Evolutionary conservation across 1,140 invertebrate genomes (phyloP).

Genomic region (Steinernema feltiae): DNA sequence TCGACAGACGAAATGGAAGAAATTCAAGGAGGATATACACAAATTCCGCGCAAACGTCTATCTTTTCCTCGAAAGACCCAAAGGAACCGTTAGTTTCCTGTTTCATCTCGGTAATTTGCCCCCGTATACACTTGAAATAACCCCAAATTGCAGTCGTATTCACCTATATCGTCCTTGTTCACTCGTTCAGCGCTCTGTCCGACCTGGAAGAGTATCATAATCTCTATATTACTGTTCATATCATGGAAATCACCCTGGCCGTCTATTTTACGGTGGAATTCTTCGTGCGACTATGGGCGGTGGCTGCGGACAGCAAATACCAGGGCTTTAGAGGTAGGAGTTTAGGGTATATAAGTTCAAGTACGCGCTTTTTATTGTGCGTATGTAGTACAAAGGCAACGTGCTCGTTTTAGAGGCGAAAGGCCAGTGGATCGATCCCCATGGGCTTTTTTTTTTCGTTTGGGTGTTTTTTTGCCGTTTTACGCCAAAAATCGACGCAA

Average conservation of each 20-base stretch:
- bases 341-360: neutral
- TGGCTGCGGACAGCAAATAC: constrained; percentile 38
- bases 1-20: neutral
- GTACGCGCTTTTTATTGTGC: neutral
- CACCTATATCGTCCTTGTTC: constrained; percentile 24
- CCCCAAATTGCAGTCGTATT: constrained; percentile 21
- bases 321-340: constrained; percentile 29
- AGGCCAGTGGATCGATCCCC: too few species aligned
- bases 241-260: constrained; percentile 34
- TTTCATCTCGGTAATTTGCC: constrained; percentile 20
- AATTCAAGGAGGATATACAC: neutral
- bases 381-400: too few species aligned
- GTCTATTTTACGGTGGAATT: constrained; percentile 41
- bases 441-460: too few species aligned
- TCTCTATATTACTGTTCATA: neutral
- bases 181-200: constrained; percentile 16
- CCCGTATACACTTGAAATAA: neutral
- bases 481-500: too few species aligned
- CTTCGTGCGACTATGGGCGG: constrained; percentile 35
- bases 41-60: constrained; percentile 18
- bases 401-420: too few species aligned
- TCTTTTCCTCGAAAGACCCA: constrained; percentile 24
- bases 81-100: constrained; percentile 12
- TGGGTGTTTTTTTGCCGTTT: too few species aligned
- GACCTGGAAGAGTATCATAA: constrained; percentile 1